phyloP scores from a whole-genome alignment of 2,888 invertebrate genomes.

The Lordiphosa fenestrarum region DNA sequence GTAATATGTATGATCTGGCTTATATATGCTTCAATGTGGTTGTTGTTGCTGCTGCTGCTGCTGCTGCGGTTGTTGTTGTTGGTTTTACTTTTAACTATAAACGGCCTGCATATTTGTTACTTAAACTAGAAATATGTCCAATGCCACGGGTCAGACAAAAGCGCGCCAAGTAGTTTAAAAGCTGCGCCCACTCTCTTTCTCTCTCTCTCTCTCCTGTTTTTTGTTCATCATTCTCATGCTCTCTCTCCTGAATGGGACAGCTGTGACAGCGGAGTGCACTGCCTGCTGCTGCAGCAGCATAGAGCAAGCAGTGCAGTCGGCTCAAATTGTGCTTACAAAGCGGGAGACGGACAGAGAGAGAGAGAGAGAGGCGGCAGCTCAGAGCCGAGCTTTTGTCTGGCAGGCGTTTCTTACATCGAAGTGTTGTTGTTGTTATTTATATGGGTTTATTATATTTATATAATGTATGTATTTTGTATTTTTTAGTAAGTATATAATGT shows the following conservation, averaged over 20 bases:
- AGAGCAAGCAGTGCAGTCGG: no score
- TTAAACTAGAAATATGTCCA: constrained; percentile 29
- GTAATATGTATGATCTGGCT: constrained; percentile 68
- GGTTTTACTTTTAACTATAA: constrained; percentile 32
- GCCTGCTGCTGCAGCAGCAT: no score
- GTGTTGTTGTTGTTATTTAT: constrained; percentile 6
- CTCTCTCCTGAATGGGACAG: constrained; percentile 51
- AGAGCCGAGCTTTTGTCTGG: no score
- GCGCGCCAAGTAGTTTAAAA: constrained; percentile 3
- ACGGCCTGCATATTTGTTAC: constrained; percentile 35
- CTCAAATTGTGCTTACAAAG: neutral
- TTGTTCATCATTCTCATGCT: constrained; percentile 65
- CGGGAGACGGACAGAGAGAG: neutral
- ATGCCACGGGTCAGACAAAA: constrained; percentile 7
- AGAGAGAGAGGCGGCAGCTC: neutral
- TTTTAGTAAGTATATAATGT: constrained; percentile 39
- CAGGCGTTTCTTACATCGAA: neutral
- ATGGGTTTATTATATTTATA: constrained; percentile 12
- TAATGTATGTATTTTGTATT: constrained; percentile 19
- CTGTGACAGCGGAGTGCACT: no score
- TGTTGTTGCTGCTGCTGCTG: constrained; percentile 26
- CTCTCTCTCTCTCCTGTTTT: constrained; percentile 47
- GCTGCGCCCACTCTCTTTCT: constrained; percentile 12
- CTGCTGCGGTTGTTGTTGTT: constrained; percentile 21
- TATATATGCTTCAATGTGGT: constrained; percentile 45